Base-by-base conservation (phyloP, 2,797 vertebrate species). In the Morus bassanus region DNA sequence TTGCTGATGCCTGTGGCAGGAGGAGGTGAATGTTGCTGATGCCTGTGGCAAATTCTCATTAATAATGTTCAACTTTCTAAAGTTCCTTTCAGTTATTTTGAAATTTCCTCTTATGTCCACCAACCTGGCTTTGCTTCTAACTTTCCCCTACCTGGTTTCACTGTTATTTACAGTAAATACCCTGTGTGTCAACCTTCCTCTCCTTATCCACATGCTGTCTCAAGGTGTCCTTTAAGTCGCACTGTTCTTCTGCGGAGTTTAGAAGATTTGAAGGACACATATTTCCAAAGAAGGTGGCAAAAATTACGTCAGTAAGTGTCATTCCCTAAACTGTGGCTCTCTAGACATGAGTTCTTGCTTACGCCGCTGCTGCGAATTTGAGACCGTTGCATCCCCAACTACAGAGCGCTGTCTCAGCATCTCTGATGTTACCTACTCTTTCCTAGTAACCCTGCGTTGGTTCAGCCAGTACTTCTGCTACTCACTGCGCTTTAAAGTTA, bases 51-150 rank as follows among this genome's bases (percentile, higher is more conserved):
- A 56, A 74, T 73, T 60, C 51, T 48, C 45, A 37, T 73, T 88
- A 79, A 65, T 69, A 72, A 72, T 21, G 16, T n/a, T 90, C 54
- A 72, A 35, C 50, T 91, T 95, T 91, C 69, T 82, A 60, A 89
- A 77, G 18, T 68, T 68, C 48, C 57, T 82, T 79, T 60, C 57
- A 33, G 35, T 89, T 93, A 61, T 80, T 96, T 80, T 82, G 63
- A 67, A 51, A 69, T 93, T 87, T 93, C 51, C 67, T 70, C 22
- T 60, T 33, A 17, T 7, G 7, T 72, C 74, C 18, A n/a, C 48
- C 46, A n/a, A 60, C 24, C 17, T 4, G 4, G 28, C 41, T 92
- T 79, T 91, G 25, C 67, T 76, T 64, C 72, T 82, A 50, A 57
- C 56, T 70, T 88, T 89, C 10, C 18, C n/a, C n/a, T 48, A 7